Base-by-base conservation (phyloP, 53 echinoderm and acorn worm species). In the Apostichopus leukothele region DNA sequence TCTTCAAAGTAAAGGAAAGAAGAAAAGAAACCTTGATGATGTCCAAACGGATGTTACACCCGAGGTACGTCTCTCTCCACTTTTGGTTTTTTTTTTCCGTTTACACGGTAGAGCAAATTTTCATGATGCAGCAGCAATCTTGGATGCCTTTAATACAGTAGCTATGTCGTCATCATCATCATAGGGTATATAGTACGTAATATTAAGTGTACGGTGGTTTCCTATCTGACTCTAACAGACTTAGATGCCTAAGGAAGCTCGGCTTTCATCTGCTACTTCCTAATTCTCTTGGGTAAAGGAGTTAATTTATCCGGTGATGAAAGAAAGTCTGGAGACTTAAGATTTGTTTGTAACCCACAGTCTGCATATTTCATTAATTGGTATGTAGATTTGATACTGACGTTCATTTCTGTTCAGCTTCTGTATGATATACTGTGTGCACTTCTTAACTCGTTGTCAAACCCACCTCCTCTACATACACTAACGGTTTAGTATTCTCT, bases 291-390 rank as follows among this genome's bases (percentile, higher is more conserved):
- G 79, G 53, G 51, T 51, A 53, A 79, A 79, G 52, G 51, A 16
- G 53, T 79, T 79, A 79, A 79, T 79, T 79, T 79, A 53, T 51
- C 52, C n/a, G 79, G 51, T 79, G 79, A 4, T 79, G 50, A 79
- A 79, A 79, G 79, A 79, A 79, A 50, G 6, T 16, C 14, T 79
- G 9, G 22, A 39, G 39, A 39, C 39, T 39, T 39, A 39, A 39
- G 39, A 39, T 39, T 39, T 39, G 39, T 39, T 39, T 39, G 39
- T 39, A 39, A 39, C 39, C 39, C 39, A 39, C 39, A 0, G 39
- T 39, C 39, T 39, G 39, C 0, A 39, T 39, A 39, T 39, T 39
- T 39, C 39, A 39, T 39, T 39, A 39, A 39, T 39, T 39, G 39
- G 39, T 39, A 39, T 39, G 39, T 39, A 39, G 39, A 39, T 39